Conservation (phyloP, 2,113 vertebrate genomes). For the Neogale vison region DNA sequence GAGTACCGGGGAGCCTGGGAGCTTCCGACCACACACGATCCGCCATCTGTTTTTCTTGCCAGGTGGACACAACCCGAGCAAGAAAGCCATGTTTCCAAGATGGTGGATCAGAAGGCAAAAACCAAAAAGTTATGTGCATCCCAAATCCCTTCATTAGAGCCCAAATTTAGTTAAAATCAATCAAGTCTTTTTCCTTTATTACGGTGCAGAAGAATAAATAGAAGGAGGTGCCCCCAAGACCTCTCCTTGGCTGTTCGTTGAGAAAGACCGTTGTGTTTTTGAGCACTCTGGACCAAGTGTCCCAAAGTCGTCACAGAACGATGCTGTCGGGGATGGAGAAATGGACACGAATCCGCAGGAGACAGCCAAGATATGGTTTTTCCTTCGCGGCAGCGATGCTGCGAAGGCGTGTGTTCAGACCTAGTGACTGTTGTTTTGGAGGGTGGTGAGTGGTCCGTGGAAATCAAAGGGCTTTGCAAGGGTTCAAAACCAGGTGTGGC, state of each 20-base stretch:
- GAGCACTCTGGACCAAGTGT: background rate
- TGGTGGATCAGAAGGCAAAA: background rate
- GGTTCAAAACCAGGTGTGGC: background rate
- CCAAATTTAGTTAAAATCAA: background rate
- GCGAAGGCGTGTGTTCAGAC: background rate
- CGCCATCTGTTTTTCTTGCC: background rate
- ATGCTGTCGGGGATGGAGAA: rapidly evolving
- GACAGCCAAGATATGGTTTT: conserved; percentile 62
- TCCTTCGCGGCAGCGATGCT: conserved; percentile 49
- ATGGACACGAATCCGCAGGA: rapidly evolving
- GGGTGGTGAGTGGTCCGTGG: background rate
- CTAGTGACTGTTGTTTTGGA: rapidly evolving
- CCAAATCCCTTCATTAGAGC: background rate
- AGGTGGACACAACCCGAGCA: rapidly evolving
- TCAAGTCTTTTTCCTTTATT: background rate
- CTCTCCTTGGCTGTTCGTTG: background rate
- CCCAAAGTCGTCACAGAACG: rapidly evolving
- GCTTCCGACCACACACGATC: background rate
- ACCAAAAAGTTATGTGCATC: background rate
- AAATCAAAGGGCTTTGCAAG: background rate
- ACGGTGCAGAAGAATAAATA: background rate
- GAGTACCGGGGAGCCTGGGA: background rate
- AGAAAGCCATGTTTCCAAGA: background rate
- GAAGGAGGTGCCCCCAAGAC: rapidly evolving
- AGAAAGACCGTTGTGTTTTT: background rate